Evolutionary conservation across 2,797 vertebrate species (phyloP).

Genomic region (Dendrocincla fuliginosa): DNA sequence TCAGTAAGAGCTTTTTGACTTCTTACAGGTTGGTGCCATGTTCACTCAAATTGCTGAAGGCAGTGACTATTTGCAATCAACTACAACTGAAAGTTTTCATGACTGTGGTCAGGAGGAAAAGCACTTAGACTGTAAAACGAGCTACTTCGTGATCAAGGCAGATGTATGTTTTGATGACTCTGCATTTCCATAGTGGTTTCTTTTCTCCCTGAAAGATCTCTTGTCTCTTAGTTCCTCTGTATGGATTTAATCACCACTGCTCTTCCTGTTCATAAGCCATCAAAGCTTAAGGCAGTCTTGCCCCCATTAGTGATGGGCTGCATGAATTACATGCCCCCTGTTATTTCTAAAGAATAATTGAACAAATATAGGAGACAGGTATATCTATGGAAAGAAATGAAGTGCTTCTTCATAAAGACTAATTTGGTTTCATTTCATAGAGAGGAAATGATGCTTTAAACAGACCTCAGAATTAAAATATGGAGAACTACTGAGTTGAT

Average conservation of each 20-base stretch:
- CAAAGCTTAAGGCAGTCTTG: background rate
- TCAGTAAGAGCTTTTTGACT: background rate
- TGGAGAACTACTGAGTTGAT: background rate
- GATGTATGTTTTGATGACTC: background rate
- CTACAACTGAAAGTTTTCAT: background rate
- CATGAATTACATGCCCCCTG: background rate
- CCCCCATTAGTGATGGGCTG: background rate
- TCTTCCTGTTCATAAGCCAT: background rate
- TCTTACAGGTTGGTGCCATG: background rate
- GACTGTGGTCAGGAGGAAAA: background rate
- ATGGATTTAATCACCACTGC: background rate
- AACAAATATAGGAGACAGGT: background rate
- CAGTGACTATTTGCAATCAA: background rate
- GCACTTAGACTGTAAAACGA: background rate
- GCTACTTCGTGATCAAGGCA: background rate
- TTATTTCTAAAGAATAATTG: background rate
- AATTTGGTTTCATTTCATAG: background rate
- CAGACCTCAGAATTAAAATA: background rate
- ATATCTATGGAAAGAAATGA: background rate
- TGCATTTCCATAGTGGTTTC: background rate
- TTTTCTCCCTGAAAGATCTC: background rate
- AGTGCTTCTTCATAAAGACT: background rate
- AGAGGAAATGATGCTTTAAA: background rate
- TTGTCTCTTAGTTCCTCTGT: background rate
- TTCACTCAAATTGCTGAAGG: background rate